These are phyloP conservation scores for Ochropacha duplaris DNA, from an alignment of 2,888 invertebrate genomes.

Conservation along the genomic window DNA sequence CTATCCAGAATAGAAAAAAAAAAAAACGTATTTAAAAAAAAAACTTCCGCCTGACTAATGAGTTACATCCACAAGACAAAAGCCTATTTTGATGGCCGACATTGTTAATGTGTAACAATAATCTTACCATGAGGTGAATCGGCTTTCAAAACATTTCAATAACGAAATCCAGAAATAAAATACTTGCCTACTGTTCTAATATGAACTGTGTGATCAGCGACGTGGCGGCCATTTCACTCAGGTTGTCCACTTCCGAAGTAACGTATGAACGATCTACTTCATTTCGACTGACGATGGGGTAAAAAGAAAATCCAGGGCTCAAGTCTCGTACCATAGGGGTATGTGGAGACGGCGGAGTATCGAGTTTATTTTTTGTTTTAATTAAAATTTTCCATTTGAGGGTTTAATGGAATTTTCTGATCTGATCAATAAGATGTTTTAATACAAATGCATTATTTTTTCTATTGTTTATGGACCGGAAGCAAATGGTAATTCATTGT, in stretches of 20 bases:
- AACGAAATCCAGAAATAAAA: not conserved
- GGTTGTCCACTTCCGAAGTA: conserved; percentile 71
- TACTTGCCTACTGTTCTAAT: not conserved
- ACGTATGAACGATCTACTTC: conserved; percentile 74
- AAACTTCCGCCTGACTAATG: too few relatives aligned
- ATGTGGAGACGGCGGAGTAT: conserved; percentile 36
- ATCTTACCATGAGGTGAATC: too few relatives aligned
- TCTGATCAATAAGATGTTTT: too few relatives aligned
- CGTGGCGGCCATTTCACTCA: conserved; percentile 61
- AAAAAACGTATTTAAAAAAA: too few relatives aligned
- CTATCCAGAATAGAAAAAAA: too few relatives aligned
- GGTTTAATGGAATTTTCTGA: not conserved
- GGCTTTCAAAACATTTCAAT: too few relatives aligned
- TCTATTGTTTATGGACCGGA: too few relatives aligned
- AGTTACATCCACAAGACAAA: too few relatives aligned
- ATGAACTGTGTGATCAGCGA: conserved; percentile 35
- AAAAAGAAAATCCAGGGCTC: conserved; percentile 68
- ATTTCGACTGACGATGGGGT: conserved; percentile 62
- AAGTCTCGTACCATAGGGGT: conserved; percentile 45
- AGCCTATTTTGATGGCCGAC: too few relatives aligned
- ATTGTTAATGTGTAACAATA: too few relatives aligned
- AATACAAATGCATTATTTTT: too few relatives aligned
- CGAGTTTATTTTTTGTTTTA: conserved; percentile 7
- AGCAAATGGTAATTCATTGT: too few relatives aligned
- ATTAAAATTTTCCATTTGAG: not conserved